A percentile compares a stretch with the other conserved stretches of the same genome.
Evolutionary conservation across 2,888 invertebrate species (phyloP).

Genomic region (Mamestra brassicae): DNA sequence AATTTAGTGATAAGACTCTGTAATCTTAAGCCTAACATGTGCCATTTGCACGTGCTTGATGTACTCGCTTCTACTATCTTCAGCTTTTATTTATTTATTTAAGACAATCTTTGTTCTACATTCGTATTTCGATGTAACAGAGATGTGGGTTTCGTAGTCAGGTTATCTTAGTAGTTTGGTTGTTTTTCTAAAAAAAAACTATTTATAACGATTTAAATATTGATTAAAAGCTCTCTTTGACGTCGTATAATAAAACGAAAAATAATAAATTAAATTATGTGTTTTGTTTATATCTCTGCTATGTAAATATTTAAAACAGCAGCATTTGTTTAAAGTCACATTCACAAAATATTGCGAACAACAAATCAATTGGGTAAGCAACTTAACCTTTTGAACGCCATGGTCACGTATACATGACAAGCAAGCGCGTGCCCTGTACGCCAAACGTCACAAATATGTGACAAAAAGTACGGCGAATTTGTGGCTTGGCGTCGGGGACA

Average conservation of each 20-base stretch:
- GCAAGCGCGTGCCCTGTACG: too few relatives aligned
- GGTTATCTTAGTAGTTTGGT: constrained; percentile 47
- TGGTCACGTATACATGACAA: too few relatives aligned
- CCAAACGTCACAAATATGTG: too few relatives aligned
- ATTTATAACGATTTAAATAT: neutral
- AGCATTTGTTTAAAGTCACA: neutral
- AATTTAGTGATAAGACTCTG: constrained; percentile 64
- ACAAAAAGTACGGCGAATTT: too few relatives aligned
- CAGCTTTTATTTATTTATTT: constrained; percentile 85
- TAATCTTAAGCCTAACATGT: constrained; percentile 86
- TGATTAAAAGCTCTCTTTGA: constrained; percentile 4
- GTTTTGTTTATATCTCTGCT: constrained; percentile 25
- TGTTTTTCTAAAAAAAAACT: constrained; percentile 7
- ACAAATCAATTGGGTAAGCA: neutral
- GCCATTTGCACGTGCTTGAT: constrained; percentile 89
- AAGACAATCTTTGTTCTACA: constrained; percentile 59
- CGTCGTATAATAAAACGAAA: constrained; percentile 24
- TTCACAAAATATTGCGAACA: neutral
- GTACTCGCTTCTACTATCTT: constrained; percentile 73
- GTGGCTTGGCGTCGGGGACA: too few relatives aligned
- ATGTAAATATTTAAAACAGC: constrained; percentile 10
- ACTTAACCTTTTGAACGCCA: neutral
- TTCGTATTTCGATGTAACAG: constrained; percentile 35
- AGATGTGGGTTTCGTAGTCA: constrained; percentile 58
- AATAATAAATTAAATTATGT: neutral